These are phyloP conservation scores for Calephelis nemesis DNA, from an alignment of 1,140 invertebrate species.

Conservation along the genomic window DNA sequence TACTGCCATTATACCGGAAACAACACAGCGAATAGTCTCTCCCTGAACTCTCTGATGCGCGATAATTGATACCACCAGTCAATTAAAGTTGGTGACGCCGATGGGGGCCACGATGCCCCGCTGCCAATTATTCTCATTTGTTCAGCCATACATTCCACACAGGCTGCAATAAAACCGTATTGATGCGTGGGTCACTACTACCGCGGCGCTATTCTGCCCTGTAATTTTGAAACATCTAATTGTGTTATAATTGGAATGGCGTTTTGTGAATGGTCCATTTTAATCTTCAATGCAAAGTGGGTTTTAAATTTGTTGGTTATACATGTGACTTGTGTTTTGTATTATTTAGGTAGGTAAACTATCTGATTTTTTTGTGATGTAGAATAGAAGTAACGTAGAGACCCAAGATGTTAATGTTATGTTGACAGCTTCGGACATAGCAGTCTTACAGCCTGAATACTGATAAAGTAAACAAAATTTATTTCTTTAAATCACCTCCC, in stretches of 20 bases:
- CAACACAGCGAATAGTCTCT: constrained; percentile 49
- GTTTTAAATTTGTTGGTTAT: too few relatives aligned
- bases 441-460: too few relatives aligned
- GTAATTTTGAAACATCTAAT: constrained; percentile 10
- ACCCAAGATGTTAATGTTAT: too few relatives aligned
- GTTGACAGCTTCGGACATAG: too few relatives aligned
- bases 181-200: background rate
- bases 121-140: constrained; percentile 69
- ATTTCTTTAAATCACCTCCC: too few relatives aligned
- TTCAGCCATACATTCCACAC: constrained; percentile 45
- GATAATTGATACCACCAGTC: constrained; percentile 72
- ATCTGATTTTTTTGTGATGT: too few relatives aligned
- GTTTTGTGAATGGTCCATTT: background rate
- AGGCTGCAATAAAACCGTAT: constrained; percentile 33
- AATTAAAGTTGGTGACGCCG: constrained; percentile 57
- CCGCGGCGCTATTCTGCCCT: background rate
- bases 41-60: constrained; percentile 59
- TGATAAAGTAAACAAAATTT: too few relatives aligned
- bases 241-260: constrained; percentile 5
- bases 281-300: background rate
- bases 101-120: constrained; percentile 41
- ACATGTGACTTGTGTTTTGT: too few relatives aligned
- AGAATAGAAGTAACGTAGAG: too few relatives aligned
- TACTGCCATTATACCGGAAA: constrained; percentile 53
- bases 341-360: too few relatives aligned